A percentile compares a stretch with the other conserved stretches of the same genome.
Evolutionary conservation across 2,797 vertebrate species (phyloP).

Genomic region (Gambelia wislizenii): DNA sequence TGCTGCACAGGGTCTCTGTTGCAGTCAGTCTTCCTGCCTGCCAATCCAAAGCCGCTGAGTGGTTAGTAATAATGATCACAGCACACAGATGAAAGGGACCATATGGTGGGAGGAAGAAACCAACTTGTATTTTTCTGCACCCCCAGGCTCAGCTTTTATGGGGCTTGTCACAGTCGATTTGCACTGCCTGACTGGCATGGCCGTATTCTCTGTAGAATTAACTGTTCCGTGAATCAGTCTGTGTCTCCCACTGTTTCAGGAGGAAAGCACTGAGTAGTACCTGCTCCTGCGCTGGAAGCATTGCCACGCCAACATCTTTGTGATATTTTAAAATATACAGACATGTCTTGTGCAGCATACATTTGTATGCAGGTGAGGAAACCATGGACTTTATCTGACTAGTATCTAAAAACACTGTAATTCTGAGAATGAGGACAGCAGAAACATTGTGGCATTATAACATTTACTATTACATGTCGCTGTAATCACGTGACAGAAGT

Average conservation of each 20-base stretch:
- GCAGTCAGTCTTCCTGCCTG: constrained; percentile 46
- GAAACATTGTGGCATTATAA: too few species aligned
- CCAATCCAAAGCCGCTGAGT: constrained; percentile 63
- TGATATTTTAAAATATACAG: not conserved
- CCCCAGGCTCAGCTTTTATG: constrained; percentile 78
- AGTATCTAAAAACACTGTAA: too few species aligned
- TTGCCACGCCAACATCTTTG: not conserved
- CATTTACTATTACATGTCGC: too few species aligned
- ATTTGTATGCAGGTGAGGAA: too few species aligned
- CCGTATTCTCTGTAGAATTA: constrained; percentile 28
- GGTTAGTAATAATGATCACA: constrained; percentile 72
- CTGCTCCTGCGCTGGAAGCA: not conserved
- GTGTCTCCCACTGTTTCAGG: not conserved
- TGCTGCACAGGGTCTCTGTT: not conserved
- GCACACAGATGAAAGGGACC: constrained; percentile 79
- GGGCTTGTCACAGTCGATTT: constrained; percentile 81
- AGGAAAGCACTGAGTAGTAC: not conserved
- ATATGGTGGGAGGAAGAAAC: constrained; percentile 78
- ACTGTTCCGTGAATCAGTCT: not conserved
- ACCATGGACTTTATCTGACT: too few species aligned
- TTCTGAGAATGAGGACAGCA: too few species aligned
- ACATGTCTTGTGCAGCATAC: not conserved
- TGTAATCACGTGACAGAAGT: too few species aligned
- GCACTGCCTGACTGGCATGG: constrained; percentile 76
- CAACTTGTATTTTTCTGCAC: constrained; percentile 67